Evolutionary conservation across 1,140 invertebrate species (phyloP).

Genomic region (Rhizoglyphus robini): DNA sequence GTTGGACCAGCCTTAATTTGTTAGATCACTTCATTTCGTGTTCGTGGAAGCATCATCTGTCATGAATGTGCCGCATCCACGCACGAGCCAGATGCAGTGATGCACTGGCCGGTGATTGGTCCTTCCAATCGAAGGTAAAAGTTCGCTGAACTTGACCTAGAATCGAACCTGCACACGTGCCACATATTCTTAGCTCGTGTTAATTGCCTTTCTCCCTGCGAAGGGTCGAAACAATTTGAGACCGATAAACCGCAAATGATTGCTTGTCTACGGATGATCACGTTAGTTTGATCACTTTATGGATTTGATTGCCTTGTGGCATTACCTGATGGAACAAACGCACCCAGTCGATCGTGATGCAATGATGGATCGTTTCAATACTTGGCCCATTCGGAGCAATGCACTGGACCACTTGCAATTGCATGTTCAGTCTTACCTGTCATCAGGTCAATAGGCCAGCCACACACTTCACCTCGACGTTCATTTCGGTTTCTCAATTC

Average conservation of each 20-base stretch:
- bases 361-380: conserved; percentile 4
- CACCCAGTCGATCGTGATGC: conserved; percentile 1
- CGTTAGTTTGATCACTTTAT: too few relatives aligned
- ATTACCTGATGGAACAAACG: too few relatives aligned
- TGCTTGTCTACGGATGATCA: too few relatives aligned
- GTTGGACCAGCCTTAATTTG: too few relatives aligned
- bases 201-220: neutral
- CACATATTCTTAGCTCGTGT: neutral
- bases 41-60: conserved; percentile 1
- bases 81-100: conserved; percentile 1
- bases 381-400: neutral
- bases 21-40: neutral
- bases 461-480: neutral
- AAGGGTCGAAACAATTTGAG: too few relatives aligned
- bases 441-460: conserved; percentile 2
- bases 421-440: conserved; percentile 12
- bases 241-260: too few relatives aligned
- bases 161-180: neutral
- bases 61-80: conserved; percentile 3
- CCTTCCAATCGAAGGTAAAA: too few relatives aligned
- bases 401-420: too few relatives aligned
- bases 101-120: too few relatives aligned
- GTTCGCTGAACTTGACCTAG: conserved; percentile 11
- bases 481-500: neutral
- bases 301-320: too few relatives aligned